Conservation (phyloP, 2,113 vertebrate genomes). For the Sceloporus tristichus region DNA sequence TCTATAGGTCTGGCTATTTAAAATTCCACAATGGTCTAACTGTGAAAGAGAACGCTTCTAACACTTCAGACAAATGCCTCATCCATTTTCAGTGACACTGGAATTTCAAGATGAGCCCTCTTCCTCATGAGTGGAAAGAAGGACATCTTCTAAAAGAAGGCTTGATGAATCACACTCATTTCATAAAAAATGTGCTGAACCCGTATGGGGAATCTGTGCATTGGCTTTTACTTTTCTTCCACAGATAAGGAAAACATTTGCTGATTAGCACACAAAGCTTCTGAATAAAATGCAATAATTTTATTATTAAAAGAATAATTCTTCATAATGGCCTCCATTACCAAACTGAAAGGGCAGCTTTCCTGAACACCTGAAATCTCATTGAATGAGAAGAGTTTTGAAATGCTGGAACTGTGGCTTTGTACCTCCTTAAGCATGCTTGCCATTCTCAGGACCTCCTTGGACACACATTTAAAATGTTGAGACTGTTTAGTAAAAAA, state of each 20-base stretch:
- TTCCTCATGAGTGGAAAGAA: background rate
- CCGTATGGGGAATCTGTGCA: background rate
- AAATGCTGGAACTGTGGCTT: background rate
- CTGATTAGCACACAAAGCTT: background rate
- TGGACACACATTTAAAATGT: background rate
- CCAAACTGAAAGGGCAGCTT: background rate
- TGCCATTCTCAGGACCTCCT: background rate
- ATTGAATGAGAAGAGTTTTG: background rate
- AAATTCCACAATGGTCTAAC: background rate
- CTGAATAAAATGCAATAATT: background rate
- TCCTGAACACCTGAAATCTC: background rate
- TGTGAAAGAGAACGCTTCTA: background rate
- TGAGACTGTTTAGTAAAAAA: constrained; percentile 39
- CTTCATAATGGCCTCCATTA: background rate
- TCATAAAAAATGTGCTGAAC: background rate
- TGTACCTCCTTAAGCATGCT: background rate
- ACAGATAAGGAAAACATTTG: background rate
- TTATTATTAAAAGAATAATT: background rate
- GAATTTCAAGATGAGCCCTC: background rate
- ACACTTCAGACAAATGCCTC: background rate
- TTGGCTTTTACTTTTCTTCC: background rate
- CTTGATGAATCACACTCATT: background rate
- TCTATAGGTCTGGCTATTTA: too few species aligned
- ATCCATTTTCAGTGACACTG: background rate
- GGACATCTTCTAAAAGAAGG: background rate